A percentile compares a stretch with the other conserved stretches of the same genome.
phyloP scores from a whole-genome alignment of 1,140 invertebrate genomes.

The Vanessa tameamea region DNA sequence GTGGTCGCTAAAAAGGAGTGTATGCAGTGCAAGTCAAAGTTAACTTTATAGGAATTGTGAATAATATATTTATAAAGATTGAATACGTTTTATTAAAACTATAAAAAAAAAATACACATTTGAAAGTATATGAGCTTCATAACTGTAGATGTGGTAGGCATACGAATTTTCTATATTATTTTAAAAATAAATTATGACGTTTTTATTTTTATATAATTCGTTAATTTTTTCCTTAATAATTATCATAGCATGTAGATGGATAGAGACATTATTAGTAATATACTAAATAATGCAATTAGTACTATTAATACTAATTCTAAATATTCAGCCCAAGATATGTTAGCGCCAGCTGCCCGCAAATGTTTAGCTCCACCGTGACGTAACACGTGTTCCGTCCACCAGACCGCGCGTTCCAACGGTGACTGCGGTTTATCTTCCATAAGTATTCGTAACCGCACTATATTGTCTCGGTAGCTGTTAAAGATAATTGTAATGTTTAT shows the following conservation, averaged over 20 bases:
- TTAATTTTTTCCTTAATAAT: background rate
- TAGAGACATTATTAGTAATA: background rate
- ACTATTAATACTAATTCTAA: constrained; percentile 19
- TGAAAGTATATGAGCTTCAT: too few species aligned
- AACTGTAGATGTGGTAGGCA: too few species aligned
- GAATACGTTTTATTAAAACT: too few species aligned
- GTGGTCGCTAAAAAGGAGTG: too few species aligned
- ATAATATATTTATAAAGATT: too few species aligned
- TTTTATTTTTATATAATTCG: too few species aligned
- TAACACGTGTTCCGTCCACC: constrained; percentile 82
- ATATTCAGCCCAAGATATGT: constrained; percentile 18
- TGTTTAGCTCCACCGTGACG: constrained; percentile 52
- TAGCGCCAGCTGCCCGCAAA: constrained; percentile 12
- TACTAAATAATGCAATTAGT: background rate
- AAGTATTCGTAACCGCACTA: constrained; percentile 33
- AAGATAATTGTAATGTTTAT: background rate
- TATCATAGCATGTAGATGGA: background rate
- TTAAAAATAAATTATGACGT: too few species aligned
- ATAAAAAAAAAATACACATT: too few species aligned
- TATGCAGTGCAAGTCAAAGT: too few species aligned
- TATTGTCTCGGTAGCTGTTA: constrained; percentile 48
- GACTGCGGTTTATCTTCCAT: constrained; percentile 40
- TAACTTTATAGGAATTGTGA: too few species aligned
- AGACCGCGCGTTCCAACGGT: constrained; percentile 73
- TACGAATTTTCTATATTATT: too few species aligned